These are phyloP conservation scores for Caenorhabditis brenneri DNA, from an alignment of 1,140 invertebrate species.

Conservation along the genomic window DNA sequence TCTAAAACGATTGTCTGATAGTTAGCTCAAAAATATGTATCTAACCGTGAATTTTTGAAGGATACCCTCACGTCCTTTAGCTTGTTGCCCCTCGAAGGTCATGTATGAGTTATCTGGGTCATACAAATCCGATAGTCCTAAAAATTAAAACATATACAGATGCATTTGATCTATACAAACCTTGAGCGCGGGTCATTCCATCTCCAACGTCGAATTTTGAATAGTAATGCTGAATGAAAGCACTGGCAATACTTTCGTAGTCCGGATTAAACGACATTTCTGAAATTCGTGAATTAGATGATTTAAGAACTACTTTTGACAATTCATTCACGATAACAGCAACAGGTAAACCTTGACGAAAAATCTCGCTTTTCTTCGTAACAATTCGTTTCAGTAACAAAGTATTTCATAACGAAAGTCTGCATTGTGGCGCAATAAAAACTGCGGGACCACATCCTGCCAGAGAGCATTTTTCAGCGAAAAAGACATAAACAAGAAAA, in stretches of 20 bases:
- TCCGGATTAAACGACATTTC: conserved; percentile 63
- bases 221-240: conserved; percentile 67
- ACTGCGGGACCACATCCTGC: too few relatives aligned
- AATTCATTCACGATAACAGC: not conserved
- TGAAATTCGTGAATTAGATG: not conserved
- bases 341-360: not conserved
- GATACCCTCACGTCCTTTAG: conserved; percentile 65
- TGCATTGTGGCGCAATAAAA: too few relatives aligned
- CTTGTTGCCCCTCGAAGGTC: conserved; percentile 69
- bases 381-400: too few relatives aligned
- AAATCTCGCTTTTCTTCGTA: not conserved
- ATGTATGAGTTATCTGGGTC: conserved; percentile 68
- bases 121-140: conserved; percentile 64
- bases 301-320: not conserved
- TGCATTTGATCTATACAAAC: not conserved
- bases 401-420: too few relatives aligned
- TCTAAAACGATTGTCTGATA: conserved; percentile 54
- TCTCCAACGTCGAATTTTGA: conserved; percentile 68
- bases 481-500: not conserved
- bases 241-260: conserved; percentile 62
- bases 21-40: not conserved
- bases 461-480: too few relatives aligned
- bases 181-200: conserved; percentile 36
- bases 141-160: conserved; percentile 34
- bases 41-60: conserved; percentile 67